Percentiles rank a stretch among this genome's conserved stretches.
phyloP scores from a whole-genome alignment of 2,888 invertebrate species.

The Hedya salicella region DNA sequence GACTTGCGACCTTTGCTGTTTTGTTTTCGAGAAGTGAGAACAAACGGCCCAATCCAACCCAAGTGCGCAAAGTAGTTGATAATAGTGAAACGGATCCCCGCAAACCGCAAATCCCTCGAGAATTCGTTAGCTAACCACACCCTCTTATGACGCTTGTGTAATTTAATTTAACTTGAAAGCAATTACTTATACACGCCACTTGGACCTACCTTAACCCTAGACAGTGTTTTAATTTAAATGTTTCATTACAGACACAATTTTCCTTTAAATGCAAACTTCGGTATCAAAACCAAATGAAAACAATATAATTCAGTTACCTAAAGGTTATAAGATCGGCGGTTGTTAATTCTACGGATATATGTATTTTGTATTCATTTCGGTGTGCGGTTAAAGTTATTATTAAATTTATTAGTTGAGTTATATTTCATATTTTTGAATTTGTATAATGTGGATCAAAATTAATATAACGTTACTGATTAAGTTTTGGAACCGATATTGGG shows the following conservation, averaged over 20 bases:
- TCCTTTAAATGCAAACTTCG: too few species aligned
- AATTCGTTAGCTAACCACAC: conserved; percentile 13
- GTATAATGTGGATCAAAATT: too few species aligned
- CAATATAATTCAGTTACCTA: too few species aligned
- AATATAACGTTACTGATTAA: not conserved
- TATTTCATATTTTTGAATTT: too few species aligned
- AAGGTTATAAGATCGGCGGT: too few species aligned
- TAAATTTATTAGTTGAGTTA: too few species aligned
- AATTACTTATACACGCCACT: conserved; percentile 6
- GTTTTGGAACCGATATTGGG: not conserved
- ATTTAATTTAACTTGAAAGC: conserved; percentile 8
- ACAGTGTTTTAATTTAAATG: not conserved
- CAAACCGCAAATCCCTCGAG: conserved; percentile 10
- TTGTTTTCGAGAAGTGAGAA: not conserved
- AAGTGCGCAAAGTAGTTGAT: not conserved
- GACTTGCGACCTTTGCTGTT: not conserved
- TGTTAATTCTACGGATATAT: too few species aligned
- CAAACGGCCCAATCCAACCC: not conserved
- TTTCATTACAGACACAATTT: too few species aligned
- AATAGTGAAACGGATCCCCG: not conserved
- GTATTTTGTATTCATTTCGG: too few species aligned
- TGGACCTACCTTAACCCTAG: conserved; percentile 1
- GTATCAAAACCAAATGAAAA: too few species aligned
- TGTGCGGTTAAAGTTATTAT: too few species aligned
- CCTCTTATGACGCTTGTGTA: conserved; percentile 30